phyloP scores from a whole-genome alignment of 2,797 vertebrate genomes.

The Setipinna tenuifilis region DNA sequence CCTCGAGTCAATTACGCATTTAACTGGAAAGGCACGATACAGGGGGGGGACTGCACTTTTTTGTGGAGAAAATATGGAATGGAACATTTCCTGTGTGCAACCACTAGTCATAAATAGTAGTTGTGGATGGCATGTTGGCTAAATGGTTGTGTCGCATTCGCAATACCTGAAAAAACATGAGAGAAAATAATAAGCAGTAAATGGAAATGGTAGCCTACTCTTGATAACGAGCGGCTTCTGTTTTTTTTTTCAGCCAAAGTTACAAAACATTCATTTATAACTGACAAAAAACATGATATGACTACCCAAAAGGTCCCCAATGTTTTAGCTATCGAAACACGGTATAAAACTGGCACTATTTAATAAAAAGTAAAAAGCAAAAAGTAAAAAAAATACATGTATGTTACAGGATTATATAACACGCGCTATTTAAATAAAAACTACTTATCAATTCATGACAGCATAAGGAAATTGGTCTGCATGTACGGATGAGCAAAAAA shows the following conservation, averaged over 20 bases:
- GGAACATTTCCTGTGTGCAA: background rate
- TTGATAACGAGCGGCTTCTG: no score
- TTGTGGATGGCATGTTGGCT: background rate
- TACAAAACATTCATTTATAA: no score
- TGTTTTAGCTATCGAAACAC: background rate
- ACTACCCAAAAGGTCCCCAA: background rate
- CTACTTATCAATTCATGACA: no score
- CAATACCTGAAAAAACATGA: no score
- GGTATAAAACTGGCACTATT: background rate
- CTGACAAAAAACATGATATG: no score
- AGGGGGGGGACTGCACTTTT: background rate
- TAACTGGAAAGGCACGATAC: conserved; percentile 21
- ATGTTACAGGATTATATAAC: no score
- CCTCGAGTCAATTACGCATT: conserved; percentile 23
- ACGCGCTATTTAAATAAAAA: no score
- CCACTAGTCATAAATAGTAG: background rate
- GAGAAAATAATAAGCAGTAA: background rate
- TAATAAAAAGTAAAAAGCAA: background rate
- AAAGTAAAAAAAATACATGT: background rate
- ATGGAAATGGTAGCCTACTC: background rate
- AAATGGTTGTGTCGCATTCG: no score
- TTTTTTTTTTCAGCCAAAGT: background rate
- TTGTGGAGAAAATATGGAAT: background rate
- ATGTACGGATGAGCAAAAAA: no score
- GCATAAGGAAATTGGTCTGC: no score